These are phyloP conservation scores for Sinocyclocheilus rhinocerous DNA, from an alignment of 2,113 vertebrate species.

Conservation along the genomic window DNA sequence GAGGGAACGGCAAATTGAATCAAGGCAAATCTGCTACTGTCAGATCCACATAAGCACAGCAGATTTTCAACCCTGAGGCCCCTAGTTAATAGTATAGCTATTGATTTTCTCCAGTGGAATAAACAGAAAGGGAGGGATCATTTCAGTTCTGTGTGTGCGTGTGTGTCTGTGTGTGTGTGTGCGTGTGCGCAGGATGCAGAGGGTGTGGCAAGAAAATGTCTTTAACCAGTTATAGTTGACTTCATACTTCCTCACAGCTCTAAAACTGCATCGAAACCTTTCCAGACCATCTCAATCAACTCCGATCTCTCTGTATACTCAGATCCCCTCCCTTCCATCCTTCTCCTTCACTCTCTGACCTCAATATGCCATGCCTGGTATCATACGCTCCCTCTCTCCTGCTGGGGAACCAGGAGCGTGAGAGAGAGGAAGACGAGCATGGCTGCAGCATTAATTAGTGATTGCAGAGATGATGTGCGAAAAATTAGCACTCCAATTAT, in stretches of 20 bases:
- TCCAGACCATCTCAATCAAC: slow-evolving; percentile 6
- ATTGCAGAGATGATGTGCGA: slow-evolving; percentile 27
- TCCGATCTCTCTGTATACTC: background rate
- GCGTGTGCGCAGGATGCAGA: background rate
- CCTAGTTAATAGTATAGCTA: slow-evolving; percentile 35
- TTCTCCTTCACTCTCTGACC: slow-evolving; percentile 32
- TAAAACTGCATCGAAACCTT: background rate
- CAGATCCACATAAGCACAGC: slow-evolving; percentile 26
- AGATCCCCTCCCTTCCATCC: background rate
- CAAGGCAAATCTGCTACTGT: slow-evolving; percentile 44
- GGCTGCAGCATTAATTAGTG: slow-evolving; percentile 32
- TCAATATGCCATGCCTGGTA: slow-evolving; percentile 36
- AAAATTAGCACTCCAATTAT: slow-evolving; percentile 32
- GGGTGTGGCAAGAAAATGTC: slow-evolving; percentile 8
- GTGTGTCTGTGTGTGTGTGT: background rate
- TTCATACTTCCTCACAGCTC: background rate
- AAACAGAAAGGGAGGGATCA: slow-evolving; percentile 28
- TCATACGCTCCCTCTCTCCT: background rate
- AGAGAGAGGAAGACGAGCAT: background rate
- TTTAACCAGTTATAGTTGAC: background rate
- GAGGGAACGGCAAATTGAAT: slow-evolving; percentile 43
- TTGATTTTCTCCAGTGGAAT: slow-evolving; percentile 45
- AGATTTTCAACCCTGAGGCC: slow-evolving; percentile 42
- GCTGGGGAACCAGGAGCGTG: background rate
- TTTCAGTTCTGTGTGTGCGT: slow-evolving; percentile 29